phyloP scores from a whole-genome alignment of 2,113 vertebrate genomes.

The Malurus cyaneus region DNA sequence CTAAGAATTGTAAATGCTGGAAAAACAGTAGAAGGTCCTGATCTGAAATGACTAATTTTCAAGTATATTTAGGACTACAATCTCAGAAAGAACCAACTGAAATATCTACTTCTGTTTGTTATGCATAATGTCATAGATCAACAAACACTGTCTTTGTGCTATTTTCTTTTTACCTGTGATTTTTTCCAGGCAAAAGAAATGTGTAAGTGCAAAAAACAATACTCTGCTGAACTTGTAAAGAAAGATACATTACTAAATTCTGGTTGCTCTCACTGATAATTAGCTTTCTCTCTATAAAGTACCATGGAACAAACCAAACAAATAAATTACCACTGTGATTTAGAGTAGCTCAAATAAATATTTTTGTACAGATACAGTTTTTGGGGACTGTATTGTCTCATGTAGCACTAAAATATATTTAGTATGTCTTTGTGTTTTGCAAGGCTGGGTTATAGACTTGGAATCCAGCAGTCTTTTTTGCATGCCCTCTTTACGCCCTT shows the following conservation, averaged over 20 bases:
- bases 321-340: background rate
- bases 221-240: background rate
- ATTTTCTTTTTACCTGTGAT: background rate
- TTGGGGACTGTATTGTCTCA: background rate
- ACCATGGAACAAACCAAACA: background rate
- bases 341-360: background rate
- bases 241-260: background rate
- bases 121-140: background rate
- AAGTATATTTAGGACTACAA: background rate
- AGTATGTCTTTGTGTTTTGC: background rate
- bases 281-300: background rate
- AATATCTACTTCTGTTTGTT: background rate
- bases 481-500: background rate
- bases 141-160: background rate
- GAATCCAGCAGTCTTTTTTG: background rate
- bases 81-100: background rate
- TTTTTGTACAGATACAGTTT: background rate
- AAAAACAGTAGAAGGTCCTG: background rate
- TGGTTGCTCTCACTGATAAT: background rate
- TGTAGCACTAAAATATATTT: background rate
- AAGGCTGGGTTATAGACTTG: background rate
- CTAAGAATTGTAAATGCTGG: background rate
- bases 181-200: background rate
- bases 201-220: background rate
- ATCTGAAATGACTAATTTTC: background rate